phyloP scores from a whole-genome alignment of 2,113 vertebrate genomes.

The Dendropsophus ebraccatus region DNA sequence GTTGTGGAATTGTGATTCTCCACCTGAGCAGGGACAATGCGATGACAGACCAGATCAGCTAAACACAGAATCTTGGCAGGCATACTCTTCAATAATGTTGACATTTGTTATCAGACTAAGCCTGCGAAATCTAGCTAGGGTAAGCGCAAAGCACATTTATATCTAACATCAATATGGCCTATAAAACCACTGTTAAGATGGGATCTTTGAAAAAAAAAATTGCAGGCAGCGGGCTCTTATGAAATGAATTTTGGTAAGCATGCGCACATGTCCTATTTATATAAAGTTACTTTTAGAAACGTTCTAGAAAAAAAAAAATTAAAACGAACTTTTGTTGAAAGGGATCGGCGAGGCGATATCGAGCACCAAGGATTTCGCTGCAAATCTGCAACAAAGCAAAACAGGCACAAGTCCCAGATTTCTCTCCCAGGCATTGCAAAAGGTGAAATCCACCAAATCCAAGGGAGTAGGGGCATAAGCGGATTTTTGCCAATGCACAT shows the following conservation, averaged over 20 bases:
- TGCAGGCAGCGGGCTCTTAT: not conserved
- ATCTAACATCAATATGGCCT: conserved; percentile 27
- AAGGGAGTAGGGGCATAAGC: too few species aligned
- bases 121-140: conserved; percentile 46
- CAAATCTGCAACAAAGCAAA: not conserved
- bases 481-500: too few species aligned
- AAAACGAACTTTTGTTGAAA: not conserved
- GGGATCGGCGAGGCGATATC: too few species aligned
- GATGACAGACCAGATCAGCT: conserved; percentile 56
- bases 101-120: conserved; percentile 57
- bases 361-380: not conserved
- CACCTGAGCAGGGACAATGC: conserved; percentile 56
- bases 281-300: not conserved
- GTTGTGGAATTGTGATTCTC: conserved; percentile 53
- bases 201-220: conserved; percentile 26
- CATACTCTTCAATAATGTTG: conserved; percentile 48
- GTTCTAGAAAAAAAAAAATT: not conserved
- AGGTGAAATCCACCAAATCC: too few species aligned
- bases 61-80: conserved; percentile 51
- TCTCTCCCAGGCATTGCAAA: too few species aligned
- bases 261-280: not conserved
- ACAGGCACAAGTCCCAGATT: too few species aligned
- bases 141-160: conserved; percentile 38
- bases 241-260: not conserved
- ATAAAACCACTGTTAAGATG: conserved; percentile 28